Evolutionary conservation across 2,113 vertebrate species (phyloP), one percentile per base, ranked within the genome.

Genomic region (Tautogolabrus adspersus): DNA sequence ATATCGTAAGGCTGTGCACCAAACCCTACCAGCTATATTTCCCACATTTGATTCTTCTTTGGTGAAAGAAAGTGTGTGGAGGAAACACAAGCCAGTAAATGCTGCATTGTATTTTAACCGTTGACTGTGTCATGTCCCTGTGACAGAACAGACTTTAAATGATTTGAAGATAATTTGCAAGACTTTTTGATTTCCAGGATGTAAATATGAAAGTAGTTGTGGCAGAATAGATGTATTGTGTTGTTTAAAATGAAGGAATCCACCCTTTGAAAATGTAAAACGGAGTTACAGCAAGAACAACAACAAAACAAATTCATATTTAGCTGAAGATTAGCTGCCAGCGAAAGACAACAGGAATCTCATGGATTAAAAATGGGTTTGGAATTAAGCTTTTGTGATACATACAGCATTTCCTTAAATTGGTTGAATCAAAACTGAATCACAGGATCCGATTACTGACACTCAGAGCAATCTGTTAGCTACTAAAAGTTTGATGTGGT

Each of bases 331-430:
- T 61, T 22, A 52, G 49, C 66, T 19, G 38, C 49, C 6, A 64
- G 8, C 19, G 1, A 12, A 15, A 64, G 57, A 19, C 23, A 59
- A 60, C n/a, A 3, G 21, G 5, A 64, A 19, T 47, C 62, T 16
- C 57, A 68, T 55, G 12, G 15, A 59, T 67, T 55, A 13, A 67
- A 18, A 61, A 67, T 34, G 55, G n/a, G 30, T 76, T 47, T 67
- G 40, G 61, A 30, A 79, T 6, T 10, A 37, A 64, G 21, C 49
- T 18, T n/a, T 52, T 42, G 4, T 21, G 22, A 66, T 73, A 22
- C 37, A 65, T 42, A 34, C 3, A 5, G 16, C 0, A 42, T 66
- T 77, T 66, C 49, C 66, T 61, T 75, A 30, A 58, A 66, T 0
- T 68, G 52, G 16, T 26, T 46, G 18, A 62, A 71, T 12, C 6